These are phyloP conservation scores for Lycocerus yunnanus DNA, from an alignment of 2,888 invertebrate genomes.

Conservation along the genomic window DNA sequence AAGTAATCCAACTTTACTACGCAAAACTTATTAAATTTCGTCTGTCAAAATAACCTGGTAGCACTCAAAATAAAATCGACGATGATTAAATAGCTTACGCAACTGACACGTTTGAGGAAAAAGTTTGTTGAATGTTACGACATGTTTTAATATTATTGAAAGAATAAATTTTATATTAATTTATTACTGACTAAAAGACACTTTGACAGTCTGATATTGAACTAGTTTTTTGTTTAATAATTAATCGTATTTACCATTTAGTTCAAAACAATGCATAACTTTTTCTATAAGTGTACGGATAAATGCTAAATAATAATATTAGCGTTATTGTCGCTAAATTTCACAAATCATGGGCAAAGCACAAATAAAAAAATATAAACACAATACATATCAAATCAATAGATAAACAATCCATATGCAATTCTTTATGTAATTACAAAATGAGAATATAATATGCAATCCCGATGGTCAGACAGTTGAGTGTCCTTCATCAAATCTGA, in stretches of 20 bases:
- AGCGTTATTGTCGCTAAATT: too few species aligned
- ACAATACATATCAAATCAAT: too few species aligned
- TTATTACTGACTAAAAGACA: neutral
- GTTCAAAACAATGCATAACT: neutral
- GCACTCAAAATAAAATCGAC: constrained; percentile 6
- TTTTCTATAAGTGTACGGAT: too few species aligned
- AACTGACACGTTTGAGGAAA: neutral
- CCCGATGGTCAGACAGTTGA: too few species aligned
- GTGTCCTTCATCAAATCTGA: too few species aligned
- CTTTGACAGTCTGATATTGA: neutral
- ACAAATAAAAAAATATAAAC: too few species aligned
- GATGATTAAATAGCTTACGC: constrained; percentile 2
- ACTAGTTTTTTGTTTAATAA: neutral
- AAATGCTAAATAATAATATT: too few species aligned
- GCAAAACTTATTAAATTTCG: neutral
- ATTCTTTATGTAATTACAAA: too few species aligned
- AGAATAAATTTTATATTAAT: neutral
- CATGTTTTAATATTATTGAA: neutral
- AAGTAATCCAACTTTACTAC: constrained; percentile 2
- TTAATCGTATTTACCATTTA: neutral
- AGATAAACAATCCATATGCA: too few species aligned
- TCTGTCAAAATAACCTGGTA: constrained; percentile 6
- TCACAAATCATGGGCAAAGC: too few species aligned
- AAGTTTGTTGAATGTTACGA: neutral
- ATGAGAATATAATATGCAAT: too few species aligned